Base-by-base conservation (phyloP, 2,888 invertebrate genomes). In the Athrips mouffetella region DNA sequence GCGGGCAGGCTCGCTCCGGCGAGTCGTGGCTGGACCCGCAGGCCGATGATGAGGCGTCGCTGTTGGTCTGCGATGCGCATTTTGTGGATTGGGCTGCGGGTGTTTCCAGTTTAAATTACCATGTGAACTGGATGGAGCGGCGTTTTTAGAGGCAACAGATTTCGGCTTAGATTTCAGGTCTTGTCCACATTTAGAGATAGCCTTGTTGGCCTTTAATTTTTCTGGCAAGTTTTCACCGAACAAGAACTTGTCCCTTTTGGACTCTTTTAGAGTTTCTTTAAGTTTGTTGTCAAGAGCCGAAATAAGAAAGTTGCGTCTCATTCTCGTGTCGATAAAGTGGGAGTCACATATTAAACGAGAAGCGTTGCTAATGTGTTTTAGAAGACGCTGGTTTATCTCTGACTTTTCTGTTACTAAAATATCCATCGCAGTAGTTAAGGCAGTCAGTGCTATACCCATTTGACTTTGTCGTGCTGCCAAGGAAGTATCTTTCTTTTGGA, bases 71-170 rank as follows among this genome's bases (percentile, higher is more conserved):
- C 39, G 20, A 7, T 21, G 20, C 2, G 6, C 3, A 39, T 18
- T 39, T 13, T 15, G 42, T 10, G 3, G 15, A 8, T 27, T 42
- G 10, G 42, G 10, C 25, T 42, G 42, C 42, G 42, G 42, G 27
- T 42, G 42, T 15, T 42, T 42, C 42, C 42, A 42, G 42, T 42
- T 27, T 42, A 42, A 42, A 42, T 42, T 35, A 30, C n/a, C 6
- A 2, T 11, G 18, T 7, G 21, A n/a, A 10, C 10, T 40, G 20
- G 40, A 21, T 21, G 40, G 2, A 13, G 10, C 11, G 3, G 10
- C n/a, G 3, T 30, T 30, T 10, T 30, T 30, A 35, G 23, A 5
- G 7, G 15, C 15, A 35, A 3, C 7, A 15, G 35, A 16, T 35
- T 35, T 35, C 4, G 35, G 35, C 15, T 15, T 35, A 13, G 35